Evolutionary conservation across 2,113 vertebrate species (phyloP).

Genomic region (Manacus vitellinus): DNA sequence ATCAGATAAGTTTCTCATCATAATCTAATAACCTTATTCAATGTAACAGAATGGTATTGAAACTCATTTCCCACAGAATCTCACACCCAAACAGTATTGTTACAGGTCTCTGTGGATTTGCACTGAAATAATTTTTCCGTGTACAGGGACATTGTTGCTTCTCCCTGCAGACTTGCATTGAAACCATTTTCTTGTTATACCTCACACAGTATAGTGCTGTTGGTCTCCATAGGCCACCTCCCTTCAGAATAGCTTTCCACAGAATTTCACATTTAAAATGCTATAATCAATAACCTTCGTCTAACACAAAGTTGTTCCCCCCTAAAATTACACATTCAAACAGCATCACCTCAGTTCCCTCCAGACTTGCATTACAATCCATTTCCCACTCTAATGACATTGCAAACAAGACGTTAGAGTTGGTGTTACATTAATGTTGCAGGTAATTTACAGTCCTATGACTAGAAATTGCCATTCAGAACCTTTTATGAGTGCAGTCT

Average conservation of each 20-base stretch:
- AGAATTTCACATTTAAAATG: not conserved
- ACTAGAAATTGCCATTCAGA: not conserved
- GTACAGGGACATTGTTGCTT: slow-evolving; percentile 1
- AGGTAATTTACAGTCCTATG: not conserved
- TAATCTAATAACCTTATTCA: slow-evolving; percentile 29
- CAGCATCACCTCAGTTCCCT: not conserved
- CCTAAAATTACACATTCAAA: slow-evolving; percentile 1
- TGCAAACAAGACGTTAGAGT: not conserved
- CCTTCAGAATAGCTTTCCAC: not conserved
- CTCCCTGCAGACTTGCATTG: slow-evolving; percentile 1
- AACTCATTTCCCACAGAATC: slow-evolving; percentile 28
- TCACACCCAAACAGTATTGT: slow-evolving; percentile 38
- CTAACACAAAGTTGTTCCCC: not conserved
- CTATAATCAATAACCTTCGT: not conserved
- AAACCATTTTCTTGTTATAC: slow-evolving; percentile 41
- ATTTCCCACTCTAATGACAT: not conserved
- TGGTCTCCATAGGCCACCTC: not conserved
- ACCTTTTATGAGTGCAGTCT: not conserved
- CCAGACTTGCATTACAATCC: not conserved
- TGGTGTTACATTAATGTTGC: not conserved
- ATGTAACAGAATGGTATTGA: not conserved
- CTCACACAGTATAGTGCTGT: not conserved
- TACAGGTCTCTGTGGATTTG: slow-evolving; percentile 13
- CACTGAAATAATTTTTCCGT: slow-evolving; percentile 20
- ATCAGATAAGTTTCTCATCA: slow-evolving; percentile 32